These are phyloP conservation scores for Punctoribates punctum DNA, from an alignment of 2,888 invertebrate genomes.

Conservation along the genomic window DNA sequence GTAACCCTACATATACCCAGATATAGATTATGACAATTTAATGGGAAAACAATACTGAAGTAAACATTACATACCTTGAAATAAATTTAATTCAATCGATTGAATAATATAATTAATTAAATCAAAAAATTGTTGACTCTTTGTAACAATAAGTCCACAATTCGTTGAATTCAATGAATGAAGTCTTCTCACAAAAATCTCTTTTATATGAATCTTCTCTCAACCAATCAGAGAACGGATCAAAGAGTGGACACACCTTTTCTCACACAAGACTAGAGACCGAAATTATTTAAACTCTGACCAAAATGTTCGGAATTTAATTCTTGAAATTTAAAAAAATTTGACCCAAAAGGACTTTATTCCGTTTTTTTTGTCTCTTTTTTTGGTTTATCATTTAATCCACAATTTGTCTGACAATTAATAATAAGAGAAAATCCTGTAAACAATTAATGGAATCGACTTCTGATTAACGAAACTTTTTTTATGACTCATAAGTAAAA, in stretches of 20 bases:
- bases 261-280: not conserved
- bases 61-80: constrained; percentile 13
- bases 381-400: no score
- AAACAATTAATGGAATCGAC: no score
- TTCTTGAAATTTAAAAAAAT: no score
- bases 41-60: no score
- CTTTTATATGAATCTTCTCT: not conserved
- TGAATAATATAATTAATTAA: not conserved
- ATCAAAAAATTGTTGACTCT: not conserved
- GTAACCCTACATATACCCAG: no score
- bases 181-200: not conserved
- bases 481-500: not conserved
- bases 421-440: no score
- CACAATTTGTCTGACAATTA: no score
- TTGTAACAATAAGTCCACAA: constrained; percentile 9
- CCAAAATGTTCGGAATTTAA: no score
- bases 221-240: not conserved
- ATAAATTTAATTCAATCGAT: not conserved
- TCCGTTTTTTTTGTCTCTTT: no score
- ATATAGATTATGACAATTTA: no score
- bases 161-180: constrained; percentile 14
- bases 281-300: no score
- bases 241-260: not conserved
- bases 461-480: not conserved
- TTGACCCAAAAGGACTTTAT: no score